phyloP scores from a whole-genome alignment of 92 coral and sea anemone species.

The Montipora capitata region DNA sequence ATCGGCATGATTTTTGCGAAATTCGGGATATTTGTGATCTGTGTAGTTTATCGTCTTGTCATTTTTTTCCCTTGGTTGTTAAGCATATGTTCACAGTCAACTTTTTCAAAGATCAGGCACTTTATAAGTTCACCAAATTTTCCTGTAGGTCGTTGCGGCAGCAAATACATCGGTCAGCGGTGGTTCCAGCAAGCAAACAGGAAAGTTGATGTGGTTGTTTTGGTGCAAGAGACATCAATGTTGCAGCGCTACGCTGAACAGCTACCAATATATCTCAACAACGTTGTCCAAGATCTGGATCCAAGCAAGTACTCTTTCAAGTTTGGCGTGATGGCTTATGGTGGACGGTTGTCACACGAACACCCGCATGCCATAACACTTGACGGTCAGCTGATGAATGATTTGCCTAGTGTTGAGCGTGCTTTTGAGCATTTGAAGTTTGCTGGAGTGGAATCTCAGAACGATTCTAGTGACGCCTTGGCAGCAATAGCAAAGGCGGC shows the following conservation, averaged over 20 bases:
- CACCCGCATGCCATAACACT: conserved; percentile 90
- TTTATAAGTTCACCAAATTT: too few relatives aligned
- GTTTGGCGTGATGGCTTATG: conserved; percentile 95
- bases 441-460: conserved; percentile 72
- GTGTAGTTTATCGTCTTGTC: too few relatives aligned
- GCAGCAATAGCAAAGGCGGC: conserved; percentile 86
- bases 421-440: conserved; percentile 88
- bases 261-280: conserved; percentile 77
- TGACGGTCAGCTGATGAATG: conserved; percentile 89
- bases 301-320: conserved; percentile 78
- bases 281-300: conserved; percentile 63
- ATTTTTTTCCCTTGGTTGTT: too few relatives aligned
- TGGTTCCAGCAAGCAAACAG: conserved; percentile 90
- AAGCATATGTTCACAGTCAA: too few relatives aligned
- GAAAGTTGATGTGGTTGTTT: conserved; percentile 87
- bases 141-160: conserved; percentile 73
- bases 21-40: too few relatives aligned
- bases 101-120: neutral
- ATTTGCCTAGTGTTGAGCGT: conserved; percentile 60
- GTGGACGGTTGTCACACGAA: conserved; percentile 85
- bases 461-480: conserved; percentile 82
- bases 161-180: conserved; percentile 78
- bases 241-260: conserved; percentile 74
- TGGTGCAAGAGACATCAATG: conserved; percentile 92
- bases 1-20: too few relatives aligned